Percentiles rank a stretch among this genome's conserved stretches.
These are phyloP conservation scores for Acholoe squamosa DNA, from an alignment of 2,888 invertebrate genomes.

Conservation along the genomic window DNA sequence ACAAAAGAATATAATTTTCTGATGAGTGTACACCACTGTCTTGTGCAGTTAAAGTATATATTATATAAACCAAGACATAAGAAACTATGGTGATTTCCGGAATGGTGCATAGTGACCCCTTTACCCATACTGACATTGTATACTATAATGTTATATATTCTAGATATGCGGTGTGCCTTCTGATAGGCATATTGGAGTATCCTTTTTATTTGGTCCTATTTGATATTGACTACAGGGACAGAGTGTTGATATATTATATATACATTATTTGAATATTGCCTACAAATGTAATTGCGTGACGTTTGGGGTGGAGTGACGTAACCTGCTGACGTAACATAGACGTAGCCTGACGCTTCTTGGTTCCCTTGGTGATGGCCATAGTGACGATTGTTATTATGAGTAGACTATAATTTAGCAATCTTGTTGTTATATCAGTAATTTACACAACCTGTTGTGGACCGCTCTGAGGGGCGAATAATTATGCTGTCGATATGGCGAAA, in stretches of 20 bases:
- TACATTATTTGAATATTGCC: slow-evolving; percentile 3
- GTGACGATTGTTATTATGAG: slow-evolving; percentile 53
- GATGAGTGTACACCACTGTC: slow-evolving; percentile 21
- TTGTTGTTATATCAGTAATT: slow-evolving; percentile 21
- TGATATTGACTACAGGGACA: slow-evolving; percentile 33
- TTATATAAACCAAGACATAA: neutral
- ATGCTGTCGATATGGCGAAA: slow-evolving; percentile 3
- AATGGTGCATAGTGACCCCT: slow-evolving; percentile 31
- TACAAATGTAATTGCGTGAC: neutral
- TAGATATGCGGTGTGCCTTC: slow-evolving; percentile 37
- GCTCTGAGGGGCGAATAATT: neutral
- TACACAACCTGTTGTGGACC: slow-evolving; percentile 8
- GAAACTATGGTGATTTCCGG: neutral
- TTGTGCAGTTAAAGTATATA: slow-evolving; percentile 19
- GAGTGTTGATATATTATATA: neutral
- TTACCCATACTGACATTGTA: neutral
- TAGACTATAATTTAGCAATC: slow-evolving; percentile 17
- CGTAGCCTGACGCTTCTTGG: slow-evolving; percentile 49
- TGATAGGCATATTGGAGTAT: neutral
- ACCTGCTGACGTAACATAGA: slow-evolving; percentile 51
- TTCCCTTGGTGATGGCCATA: slow-evolving; percentile 28
- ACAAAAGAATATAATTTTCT: slow-evolving; percentile 58
- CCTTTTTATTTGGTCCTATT: slow-evolving; percentile 46
- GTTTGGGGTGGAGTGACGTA: slow-evolving; percentile 51
- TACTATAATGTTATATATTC: slow-evolving; percentile 21